A percentile compares a stretch with the other conserved stretches of the same genome.
Evolutionary conservation across 1,140 invertebrate species (phyloP).

Genomic region (Drosophila triauraria): DNA sequence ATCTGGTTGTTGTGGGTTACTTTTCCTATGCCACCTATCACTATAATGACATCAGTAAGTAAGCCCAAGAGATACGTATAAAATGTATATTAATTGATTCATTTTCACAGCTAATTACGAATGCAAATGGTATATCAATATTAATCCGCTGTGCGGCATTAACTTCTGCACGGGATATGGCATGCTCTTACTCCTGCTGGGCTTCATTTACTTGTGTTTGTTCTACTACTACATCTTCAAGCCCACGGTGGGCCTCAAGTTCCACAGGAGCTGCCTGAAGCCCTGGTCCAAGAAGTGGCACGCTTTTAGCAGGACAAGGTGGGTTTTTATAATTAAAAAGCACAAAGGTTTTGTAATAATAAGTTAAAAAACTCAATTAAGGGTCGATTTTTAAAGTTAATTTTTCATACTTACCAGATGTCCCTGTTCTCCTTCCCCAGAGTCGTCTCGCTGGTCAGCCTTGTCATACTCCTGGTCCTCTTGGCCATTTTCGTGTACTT

Average conservation of each 20-base stretch:
- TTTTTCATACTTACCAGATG: neutral
- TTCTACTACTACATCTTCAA: constrained; percentile 89
- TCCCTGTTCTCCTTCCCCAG: constrained; percentile 23
- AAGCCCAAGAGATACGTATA: neutral
- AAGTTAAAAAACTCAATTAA: neutral
- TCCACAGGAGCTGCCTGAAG: constrained; percentile 71
- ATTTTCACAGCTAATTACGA: constrained; percentile 43
- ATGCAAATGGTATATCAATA: constrained; percentile 24
- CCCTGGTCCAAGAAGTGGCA: constrained; percentile 73
- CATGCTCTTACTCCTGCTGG: constrained; percentile 89
- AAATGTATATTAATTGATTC: too few species aligned
- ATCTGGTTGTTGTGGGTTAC: constrained; percentile 60
- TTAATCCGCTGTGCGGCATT: constrained; percentile 55
- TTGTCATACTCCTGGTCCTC: constrained; percentile 82
- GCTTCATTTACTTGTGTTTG: constrained; percentile 88
- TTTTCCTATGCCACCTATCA: constrained; percentile 79
- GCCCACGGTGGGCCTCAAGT: constrained; percentile 86
- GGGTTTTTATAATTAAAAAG: constrained; percentile 3
- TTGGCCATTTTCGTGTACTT: constrained; percentile 87
- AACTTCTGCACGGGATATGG: constrained; percentile 90
- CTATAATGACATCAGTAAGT: constrained; percentile 68
- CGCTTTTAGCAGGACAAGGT: constrained; percentile 73
- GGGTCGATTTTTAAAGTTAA: too few species aligned
- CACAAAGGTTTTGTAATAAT: neutral
- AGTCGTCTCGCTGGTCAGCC: constrained; percentile 41